Evolutionary conservation across 2,113 vertebrate genomes (phyloP).

Genomic region (Tachycineta bicolor): DNA sequence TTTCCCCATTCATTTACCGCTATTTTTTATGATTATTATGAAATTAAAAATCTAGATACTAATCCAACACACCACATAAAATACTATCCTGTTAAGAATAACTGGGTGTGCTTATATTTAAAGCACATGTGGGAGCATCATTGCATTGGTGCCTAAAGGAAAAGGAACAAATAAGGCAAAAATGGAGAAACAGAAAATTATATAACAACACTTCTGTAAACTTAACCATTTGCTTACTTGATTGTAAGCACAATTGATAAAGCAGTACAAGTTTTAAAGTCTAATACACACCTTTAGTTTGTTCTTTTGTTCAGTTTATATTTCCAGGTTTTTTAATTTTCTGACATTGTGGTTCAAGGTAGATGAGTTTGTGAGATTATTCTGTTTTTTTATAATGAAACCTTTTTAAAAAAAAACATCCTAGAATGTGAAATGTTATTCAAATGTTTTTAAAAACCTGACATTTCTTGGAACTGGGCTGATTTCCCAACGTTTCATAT

Average conservation of each 20-base stretch:
- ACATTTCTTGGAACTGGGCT: background rate
- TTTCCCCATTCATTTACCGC: background rate
- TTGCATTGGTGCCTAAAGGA: background rate
- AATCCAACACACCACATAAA: background rate
- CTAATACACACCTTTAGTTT: background rate
- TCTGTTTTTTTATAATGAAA: background rate
- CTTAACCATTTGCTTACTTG: background rate
- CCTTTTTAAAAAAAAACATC: too few relatives aligned
- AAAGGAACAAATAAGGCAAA: background rate
- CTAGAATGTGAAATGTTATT: background rate
- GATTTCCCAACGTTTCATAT: background rate
- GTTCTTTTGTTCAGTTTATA: background rate
- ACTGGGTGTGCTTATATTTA: background rate
- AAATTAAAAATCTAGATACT: background rate
- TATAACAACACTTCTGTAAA: background rate
- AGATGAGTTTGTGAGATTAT: background rate
- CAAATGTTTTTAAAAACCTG: accelerated
- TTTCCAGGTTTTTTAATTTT: background rate
- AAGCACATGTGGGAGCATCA: background rate
- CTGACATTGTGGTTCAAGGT: background rate
- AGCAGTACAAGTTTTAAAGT: background rate
- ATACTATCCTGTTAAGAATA: background rate
- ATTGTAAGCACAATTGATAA: background rate
- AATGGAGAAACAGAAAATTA: background rate
- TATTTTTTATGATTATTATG: background rate